These are phyloP conservation scores for Thalassaphorura encarpata DNA, from an alignment of 1,140 invertebrate species.

Conservation along the genomic window DNA sequence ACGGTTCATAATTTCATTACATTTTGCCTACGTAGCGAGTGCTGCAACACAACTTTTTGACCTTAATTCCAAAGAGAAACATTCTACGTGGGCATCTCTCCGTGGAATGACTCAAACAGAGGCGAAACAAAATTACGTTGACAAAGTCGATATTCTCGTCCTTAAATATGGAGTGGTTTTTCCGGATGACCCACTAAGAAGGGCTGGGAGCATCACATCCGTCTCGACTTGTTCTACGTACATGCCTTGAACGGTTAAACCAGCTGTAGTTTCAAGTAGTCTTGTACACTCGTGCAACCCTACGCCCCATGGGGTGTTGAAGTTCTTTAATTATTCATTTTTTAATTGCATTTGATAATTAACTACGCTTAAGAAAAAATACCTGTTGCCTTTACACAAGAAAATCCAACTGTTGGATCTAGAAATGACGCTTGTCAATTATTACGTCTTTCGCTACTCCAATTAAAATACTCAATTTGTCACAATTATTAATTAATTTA, in stretches of 20 bases:
- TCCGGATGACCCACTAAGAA: background rate
- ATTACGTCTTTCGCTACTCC: background rate
- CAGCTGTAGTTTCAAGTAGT: background rate
- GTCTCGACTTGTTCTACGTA: background rate
- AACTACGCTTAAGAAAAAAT: background rate
- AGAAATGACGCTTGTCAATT: background rate
- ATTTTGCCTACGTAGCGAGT: background rate
- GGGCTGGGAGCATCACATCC: background rate
- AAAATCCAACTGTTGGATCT: background rate
- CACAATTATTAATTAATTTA: background rate
- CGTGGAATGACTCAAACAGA: background rate
- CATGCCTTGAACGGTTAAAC: background rate
- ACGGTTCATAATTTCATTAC: background rate
- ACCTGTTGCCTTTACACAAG: background rate
- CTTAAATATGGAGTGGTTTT: background rate
- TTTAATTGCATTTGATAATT: background rate
- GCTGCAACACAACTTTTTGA: background rate
- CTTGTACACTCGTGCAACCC: background rate
- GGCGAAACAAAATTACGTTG: background rate
- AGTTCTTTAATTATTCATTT: background rate
- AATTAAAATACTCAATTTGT: background rate
- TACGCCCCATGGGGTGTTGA: background rate
- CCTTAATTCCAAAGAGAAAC: background rate
- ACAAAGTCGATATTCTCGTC: background rate
- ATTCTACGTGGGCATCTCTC: background rate